phyloP scores from a whole-genome alignment of 2,113 vertebrate species.

The Pachyramphus minor region DNA sequence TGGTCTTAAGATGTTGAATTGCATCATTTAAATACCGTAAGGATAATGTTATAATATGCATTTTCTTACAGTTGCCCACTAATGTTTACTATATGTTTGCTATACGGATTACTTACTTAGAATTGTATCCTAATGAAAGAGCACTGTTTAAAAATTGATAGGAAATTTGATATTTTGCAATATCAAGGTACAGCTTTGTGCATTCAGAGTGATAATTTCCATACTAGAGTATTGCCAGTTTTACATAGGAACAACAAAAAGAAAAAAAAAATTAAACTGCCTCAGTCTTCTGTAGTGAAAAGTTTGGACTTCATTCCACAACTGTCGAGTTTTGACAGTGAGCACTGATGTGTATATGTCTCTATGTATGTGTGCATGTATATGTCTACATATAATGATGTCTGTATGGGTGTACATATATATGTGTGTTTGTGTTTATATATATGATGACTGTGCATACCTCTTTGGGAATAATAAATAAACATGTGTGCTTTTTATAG shows the following conservation, averaged over 20 bases:
- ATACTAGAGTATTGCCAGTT: neutral
- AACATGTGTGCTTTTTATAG: neutral
- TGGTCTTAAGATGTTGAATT: neutral
- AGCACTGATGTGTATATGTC: neutral
- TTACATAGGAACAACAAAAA: neutral
- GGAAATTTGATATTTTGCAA: neutral
- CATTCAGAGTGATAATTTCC: neutral
- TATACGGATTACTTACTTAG: neutral
- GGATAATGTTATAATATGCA: neutral
- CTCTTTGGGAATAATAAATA: neutral
- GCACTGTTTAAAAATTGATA: neutral
- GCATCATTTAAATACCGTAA: neutral
- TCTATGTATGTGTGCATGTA: accelerated
- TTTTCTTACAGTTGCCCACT: neutral
- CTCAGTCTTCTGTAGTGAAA: neutral
- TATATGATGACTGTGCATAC: accelerated
- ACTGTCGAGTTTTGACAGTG: neutral
- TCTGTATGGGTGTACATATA: neutral
- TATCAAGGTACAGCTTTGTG: neutral
- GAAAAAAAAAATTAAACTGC: neutral
- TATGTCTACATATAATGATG: too few relatives aligned
- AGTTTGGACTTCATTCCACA: neutral
- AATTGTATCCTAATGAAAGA: constrained; percentile 16
- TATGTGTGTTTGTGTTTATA: neutral
- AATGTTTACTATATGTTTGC: neutral